Evolutionary conservation across 2,113 vertebrate species (phyloP), one percentile per base, ranked within the genome.

Genomic region (Xyliphius kryptos): DNA sequence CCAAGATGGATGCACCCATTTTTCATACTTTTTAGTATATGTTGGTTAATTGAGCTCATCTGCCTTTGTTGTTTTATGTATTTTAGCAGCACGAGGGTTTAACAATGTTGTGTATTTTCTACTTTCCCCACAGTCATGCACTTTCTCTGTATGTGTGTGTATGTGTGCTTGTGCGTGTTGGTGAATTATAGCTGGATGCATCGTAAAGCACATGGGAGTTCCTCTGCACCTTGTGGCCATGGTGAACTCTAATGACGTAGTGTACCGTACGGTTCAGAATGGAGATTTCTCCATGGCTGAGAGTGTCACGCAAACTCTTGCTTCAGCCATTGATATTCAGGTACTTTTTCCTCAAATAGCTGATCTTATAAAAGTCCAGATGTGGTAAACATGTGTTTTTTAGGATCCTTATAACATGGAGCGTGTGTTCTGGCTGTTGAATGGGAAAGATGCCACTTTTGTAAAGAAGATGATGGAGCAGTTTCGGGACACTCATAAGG

Each of bases 391-490:
- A 43, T 13, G 13, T 9, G 9, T 43, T 50, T 38, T 11, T 63
- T 56, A 97, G 95, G 90, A 94, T 21, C 94, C 95, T 1, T 97
- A 96, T 79, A 98, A 97, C 50, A 74, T 96, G 89, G 94, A 98
- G 82, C 88, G 94, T 55, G 79, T 97, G 58, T 90, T 97, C 69
- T 97, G 94, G 93, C 70, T 97, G 58, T 76, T 93, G 12, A 86
- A 88, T 0, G 88, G 76, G 16, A 80, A 67, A 13, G 76, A 95
- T 15, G 74, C 83, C 9, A 1, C 0, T 38, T 44, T 74, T 59
- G 87, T 84, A 1, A 92, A 87, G 74, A 67, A 0, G 0, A 76
- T 98, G 76, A 95, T 97, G 91, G 89, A 92, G 38, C 80, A 71
- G 66, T 98, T 97, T 78, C 88, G 85, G 3, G 10, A 1, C 1